Percentiles rank a stretch among this genome's conserved stretches.
Conservation (phyloP, 2,888 invertebrate species). For the Tholera decimalis region DNA sequence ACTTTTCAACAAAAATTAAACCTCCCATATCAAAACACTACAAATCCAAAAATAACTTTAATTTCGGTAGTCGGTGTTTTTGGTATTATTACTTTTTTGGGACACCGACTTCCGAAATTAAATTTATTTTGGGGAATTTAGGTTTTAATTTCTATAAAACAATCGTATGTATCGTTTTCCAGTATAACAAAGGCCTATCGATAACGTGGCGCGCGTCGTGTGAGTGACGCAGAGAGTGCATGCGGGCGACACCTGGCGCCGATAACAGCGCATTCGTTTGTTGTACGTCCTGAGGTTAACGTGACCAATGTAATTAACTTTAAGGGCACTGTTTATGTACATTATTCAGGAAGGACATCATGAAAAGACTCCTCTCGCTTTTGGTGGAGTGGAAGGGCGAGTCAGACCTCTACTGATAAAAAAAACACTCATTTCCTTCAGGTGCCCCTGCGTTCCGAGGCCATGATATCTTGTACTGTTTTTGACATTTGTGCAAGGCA, state of each 20-base stretch:
- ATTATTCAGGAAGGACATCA: no score
- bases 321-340: slow-evolving; percentile 7
- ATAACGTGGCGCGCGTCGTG: slow-evolving; percentile 8
- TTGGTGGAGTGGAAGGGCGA: no score
- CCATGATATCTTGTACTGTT: no score
- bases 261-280: slow-evolving; percentile 32
- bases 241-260: slow-evolving; percentile 42
- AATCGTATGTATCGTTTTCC: slow-evolving; percentile 4
- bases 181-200: slow-evolving; percentile 20
- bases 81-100: no score
- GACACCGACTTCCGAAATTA: neutral
- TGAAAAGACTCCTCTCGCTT: no score
- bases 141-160: neutral
- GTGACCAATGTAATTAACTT: slow-evolving; percentile 13
- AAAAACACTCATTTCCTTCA: no score
- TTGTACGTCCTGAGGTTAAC: slow-evolving; percentile 18
- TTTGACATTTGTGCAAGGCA: slow-evolving; percentile 2
- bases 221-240: slow-evolving; percentile 41
- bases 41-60: no score
- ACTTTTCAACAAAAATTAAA: no score
- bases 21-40: no score
- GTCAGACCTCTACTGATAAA: no score
- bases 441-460: no score
- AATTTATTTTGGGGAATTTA: neutral
- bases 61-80: no score